Base-by-base conservation (phyloP, 2,113 vertebrate species). In the Pseudonaja textilis region DNA sequence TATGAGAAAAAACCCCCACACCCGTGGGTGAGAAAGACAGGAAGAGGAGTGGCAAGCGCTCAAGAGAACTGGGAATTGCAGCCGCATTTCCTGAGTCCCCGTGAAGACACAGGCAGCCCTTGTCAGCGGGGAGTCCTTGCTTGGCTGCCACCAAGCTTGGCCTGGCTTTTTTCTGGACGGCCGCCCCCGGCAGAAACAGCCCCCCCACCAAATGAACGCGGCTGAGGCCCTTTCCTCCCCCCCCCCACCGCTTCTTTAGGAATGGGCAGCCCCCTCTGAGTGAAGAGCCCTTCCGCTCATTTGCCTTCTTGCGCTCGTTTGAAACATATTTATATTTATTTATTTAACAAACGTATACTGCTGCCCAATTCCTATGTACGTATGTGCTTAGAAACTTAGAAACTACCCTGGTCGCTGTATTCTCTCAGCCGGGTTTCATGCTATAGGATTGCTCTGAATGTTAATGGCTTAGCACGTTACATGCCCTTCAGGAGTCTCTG, bases 51-150 rank as follows among this genome's bases (percentile, higher is more conserved):
- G 64, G 52, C n/a, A 47, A 42, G 56, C 10, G 10, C 39, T 8
- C 50, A 85, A 34, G 87, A 92, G 88, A 61, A 85, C 42, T 59
- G 69, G 69, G 85, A 85, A 39, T 89, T 85, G 88, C 88, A 34
- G 34, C 88, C 69, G 4, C 4, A 2, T 39, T 92, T 89, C 92
- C 92, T 85, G 69, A 89, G 88, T 85, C 69, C 7, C 39, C 3
- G 0, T 4, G 8, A 10, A 26, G 69, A 14, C 6, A 20, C n/a
- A 23, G 1, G 0, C 34, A 18, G 2, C 18, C 2, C 4, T 34
- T 16, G n/a, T 22, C 8, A 25, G 3, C 18, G 39, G 9, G 23
- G 87, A 50, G n/a, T 25, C 1, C n/a, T n/a, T 11, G 25, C n/a
- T 29, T 5, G n/a, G 54, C 25, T 2, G 5, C 56, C 39, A 1